Percentiles rank a stretch among this genome's conserved stretches.
These are phyloP conservation scores for Cepaea nemoralis DNA, from an alignment of 1,140 invertebrate genomes.

Conservation along the genomic window DNA sequence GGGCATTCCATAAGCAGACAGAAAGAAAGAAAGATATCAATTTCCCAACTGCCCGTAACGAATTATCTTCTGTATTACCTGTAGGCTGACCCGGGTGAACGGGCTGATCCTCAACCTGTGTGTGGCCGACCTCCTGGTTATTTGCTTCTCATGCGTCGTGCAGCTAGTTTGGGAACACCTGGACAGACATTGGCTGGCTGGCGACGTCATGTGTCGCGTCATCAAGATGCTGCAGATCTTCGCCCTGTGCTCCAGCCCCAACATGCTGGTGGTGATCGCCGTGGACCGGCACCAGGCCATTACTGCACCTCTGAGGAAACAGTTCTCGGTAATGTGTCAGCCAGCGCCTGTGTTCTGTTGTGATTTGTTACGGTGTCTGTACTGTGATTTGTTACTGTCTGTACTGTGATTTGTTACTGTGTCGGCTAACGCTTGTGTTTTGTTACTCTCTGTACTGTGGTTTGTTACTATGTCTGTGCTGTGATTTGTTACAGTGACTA, in stretches of 20 bases:
- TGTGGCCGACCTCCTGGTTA: conserved; percentile 68
- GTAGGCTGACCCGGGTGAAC: conserved; percentile 58
- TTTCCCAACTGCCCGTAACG: background rate
- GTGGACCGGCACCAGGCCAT: conserved; percentile 72
- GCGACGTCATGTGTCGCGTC: conserved; percentile 67
- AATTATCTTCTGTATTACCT: background rate
- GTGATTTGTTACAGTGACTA: too few species aligned
- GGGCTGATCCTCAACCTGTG: conserved; percentile 71
- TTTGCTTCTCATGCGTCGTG: conserved; percentile 62
- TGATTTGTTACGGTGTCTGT: too few species aligned
- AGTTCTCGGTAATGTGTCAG: conserved; percentile 58
- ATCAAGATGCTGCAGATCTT: conserved; percentile 71
- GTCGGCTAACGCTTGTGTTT: too few species aligned
- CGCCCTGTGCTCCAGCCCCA: conserved; percentile 69
- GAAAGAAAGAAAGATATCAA: background rate
- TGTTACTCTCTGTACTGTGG: too few species aligned
- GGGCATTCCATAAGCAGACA: background rate
- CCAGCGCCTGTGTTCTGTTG: too few species aligned
- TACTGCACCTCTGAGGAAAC: conserved; percentile 66
- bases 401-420: too few species aligned
- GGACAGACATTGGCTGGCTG: conserved; percentile 68
- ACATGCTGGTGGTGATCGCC: conserved; percentile 72
- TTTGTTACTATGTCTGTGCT: too few species aligned
- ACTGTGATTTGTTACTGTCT: too few species aligned
- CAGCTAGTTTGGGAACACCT: conserved; percentile 71